phyloP scores from a whole-genome alignment of 2,888 invertebrate species.

The Bombyx huttoni region DNA sequence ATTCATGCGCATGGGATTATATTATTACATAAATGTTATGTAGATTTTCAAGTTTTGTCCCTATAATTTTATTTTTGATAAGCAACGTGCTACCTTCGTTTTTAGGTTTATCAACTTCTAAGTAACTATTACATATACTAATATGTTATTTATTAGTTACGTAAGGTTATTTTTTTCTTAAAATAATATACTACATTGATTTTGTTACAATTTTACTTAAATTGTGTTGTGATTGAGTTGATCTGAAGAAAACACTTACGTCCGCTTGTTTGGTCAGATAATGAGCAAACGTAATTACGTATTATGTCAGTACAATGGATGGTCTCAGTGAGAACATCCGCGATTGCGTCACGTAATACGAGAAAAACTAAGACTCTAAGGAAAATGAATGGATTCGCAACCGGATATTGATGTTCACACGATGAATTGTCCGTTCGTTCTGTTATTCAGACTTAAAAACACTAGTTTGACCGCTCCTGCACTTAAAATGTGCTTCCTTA shows the following conservation, averaged over 20 bases:
- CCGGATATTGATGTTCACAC: slow-evolving; percentile 63
- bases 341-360: slow-evolving; percentile 49
- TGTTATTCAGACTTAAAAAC: slow-evolving; percentile 13
- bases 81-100: too few relatives aligned
- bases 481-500: slow-evolving; percentile 27
- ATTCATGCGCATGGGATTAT: too few relatives aligned
- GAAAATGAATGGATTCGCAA: slow-evolving; percentile 58
- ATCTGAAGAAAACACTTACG: neutral
- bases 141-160: too few relatives aligned
- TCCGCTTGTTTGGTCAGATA: slow-evolving; percentile 10
- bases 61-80: too few relatives aligned
- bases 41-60: too few relatives aligned
- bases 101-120: too few relatives aligned
- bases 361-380: slow-evolving; percentile 51
- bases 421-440: slow-evolving; percentile 14
- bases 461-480: slow-evolving; percentile 31
- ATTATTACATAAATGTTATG: too few relatives aligned
- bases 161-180: too few relatives aligned
- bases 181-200: too few relatives aligned
- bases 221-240: neutral
- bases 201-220: neutral
- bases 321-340: slow-evolving; percentile 35
- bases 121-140: too few relatives aligned
- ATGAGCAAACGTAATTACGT: slow-evolving; percentile 19
- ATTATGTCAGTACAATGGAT: slow-evolving; percentile 22